Conservation (phyloP, 2,888 invertebrate genomes). For the Carterocephalus palaemon region DNA sequence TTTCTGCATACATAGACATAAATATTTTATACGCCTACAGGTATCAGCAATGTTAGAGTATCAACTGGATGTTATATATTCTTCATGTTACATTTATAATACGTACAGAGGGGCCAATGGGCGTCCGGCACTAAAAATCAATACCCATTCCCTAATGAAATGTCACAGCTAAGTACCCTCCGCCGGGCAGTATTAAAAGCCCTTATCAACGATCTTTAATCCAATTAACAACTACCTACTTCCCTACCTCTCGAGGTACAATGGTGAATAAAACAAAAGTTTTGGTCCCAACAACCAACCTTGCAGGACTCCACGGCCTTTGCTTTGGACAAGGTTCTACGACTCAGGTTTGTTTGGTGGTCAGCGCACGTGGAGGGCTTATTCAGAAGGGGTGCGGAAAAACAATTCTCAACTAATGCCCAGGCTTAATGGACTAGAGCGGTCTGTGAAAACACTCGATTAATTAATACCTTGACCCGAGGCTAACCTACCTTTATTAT, state of each 20-base stretch:
- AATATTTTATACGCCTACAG: no score
- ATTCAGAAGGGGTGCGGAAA: constrained; percentile 54
- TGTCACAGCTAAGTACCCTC: constrained; percentile 44
- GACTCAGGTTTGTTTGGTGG: constrained; percentile 33
- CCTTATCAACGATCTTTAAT: constrained; percentile 73
- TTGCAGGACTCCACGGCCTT: constrained; percentile 32
- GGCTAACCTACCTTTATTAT: constrained; percentile 25
- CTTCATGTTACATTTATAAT: constrained; percentile 4
- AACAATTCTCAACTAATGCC: constrained; percentile 59
- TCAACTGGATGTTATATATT: neutral
- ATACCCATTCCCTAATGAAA: constrained; percentile 62
- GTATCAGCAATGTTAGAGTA: no score
- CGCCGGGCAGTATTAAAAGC: constrained; percentile 58
- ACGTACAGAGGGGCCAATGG: constrained; percentile 22
- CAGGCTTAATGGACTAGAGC: constrained; percentile 68
- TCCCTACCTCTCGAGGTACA: constrained; percentile 45
- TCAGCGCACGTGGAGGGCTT: constrained; percentile 24
- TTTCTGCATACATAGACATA: no score
- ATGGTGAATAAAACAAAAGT: constrained; percentile 69
- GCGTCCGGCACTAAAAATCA: constrained; percentile 41
- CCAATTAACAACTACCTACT: constrained; percentile 67
- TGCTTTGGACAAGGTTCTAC: neutral
- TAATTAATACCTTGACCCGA: constrained; percentile 63
- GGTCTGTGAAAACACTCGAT: constrained; percentile 59
- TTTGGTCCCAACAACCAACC: constrained; percentile 43